Percentiles rank a stretch among this genome's conserved stretches.
Conservation (phyloP, 2,888 invertebrate species). For the Cheilosia pagana region DNA sequence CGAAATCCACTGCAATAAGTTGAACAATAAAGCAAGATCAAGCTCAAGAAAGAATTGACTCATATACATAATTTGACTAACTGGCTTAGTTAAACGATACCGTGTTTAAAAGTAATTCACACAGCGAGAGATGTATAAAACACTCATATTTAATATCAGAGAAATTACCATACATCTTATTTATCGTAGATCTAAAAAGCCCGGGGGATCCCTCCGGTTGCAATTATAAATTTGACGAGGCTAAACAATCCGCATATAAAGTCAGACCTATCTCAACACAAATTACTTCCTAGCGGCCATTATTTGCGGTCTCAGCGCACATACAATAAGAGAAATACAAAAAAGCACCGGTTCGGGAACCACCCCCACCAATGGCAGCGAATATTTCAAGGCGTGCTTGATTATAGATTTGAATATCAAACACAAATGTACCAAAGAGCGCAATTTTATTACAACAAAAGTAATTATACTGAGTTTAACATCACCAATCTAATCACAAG, state of each 20-base stretch:
- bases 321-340: not conserved
- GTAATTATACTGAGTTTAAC: not conserved
- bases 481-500: constrained; percentile 1
- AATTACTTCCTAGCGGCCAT: not conserved
- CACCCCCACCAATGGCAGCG: not conserved
- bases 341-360: constrained; percentile 5
- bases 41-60: too few relatives aligned
- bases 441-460: not conserved
- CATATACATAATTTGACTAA: too few relatives aligned
- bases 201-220: constrained; percentile 4
- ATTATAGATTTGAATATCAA: not conserved
- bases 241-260: not conserved
- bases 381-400: not conserved
- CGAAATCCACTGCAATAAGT: too few relatives aligned
- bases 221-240: not conserved
- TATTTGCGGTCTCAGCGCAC: not conserved
- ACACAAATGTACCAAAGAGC: not conserved
- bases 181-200: not conserved
- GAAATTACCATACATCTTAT: not conserved
- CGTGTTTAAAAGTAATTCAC: too few relatives aligned
- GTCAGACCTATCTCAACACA: constrained; percentile 32
- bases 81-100: too few relatives aligned
- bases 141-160: not conserved
- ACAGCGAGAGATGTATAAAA: too few relatives aligned
- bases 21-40: too few relatives aligned